Evolutionary conservation across 2,888 invertebrate species (phyloP), one percentile per base, ranked within the genome.

Genomic region (Cryptocheilus praepositus): DNA sequence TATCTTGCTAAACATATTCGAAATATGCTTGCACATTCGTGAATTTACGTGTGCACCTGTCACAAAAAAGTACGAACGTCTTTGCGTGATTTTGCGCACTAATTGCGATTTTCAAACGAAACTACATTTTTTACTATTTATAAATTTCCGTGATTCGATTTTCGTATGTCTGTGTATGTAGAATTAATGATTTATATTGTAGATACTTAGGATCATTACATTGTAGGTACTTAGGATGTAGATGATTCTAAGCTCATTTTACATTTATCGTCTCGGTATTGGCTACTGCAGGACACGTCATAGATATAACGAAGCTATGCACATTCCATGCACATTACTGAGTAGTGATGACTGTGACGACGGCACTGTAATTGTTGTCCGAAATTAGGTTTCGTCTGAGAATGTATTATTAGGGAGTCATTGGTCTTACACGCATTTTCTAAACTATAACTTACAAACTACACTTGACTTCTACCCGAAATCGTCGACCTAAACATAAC

Each of bases 21-120:
- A 77, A 36, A 44, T 80, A 71, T 77, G 70, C 77, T 77, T 71
- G 73, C 80, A 71, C 77, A 71, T 75, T 65, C 72, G 77, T 77
- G 73, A 73, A 49, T 67, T 79, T 56, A 67, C 67, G 64, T 70
- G 73, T 73, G 73, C 79, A 79, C 68, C 44, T 64, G 61, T 70
- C 64, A 74, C 64, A 61, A 56, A 61, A 36, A 36, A 36, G 36
- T 18, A 70, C 70, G 57, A 70, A 74, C 71, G 55, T 53, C 28
- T 51, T 52, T 55, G 64, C 55, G 67, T 45, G 18, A 16, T 67
- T 36, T 43, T 21, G 52, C 68, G 61, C 51, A 57, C 52, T 67
- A 51, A 59, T 60, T 64, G 68, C 55, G 54, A 58, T 61, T 66
- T 36, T 54, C 64, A 61, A 36, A 64, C 62, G 56, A 69, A 60